Percentiles rank a stretch among this genome's conserved stretches.
These are phyloP conservation scores for Limnephilus marmoratus DNA, from an alignment of 2,888 invertebrate genomes.

Conservation along the genomic window DNA sequence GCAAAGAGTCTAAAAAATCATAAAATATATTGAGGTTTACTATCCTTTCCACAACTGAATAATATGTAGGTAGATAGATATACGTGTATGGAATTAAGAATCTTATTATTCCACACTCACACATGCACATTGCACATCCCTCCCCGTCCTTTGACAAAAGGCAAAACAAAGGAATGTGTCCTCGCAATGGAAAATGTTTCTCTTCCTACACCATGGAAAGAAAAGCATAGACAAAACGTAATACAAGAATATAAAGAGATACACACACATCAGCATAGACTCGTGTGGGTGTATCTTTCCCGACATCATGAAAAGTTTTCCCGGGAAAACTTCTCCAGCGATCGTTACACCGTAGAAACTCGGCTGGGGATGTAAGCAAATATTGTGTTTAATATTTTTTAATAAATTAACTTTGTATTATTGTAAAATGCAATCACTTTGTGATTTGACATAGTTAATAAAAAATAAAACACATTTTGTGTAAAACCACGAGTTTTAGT, in stretches of 20 bases:
- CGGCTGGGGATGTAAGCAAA: background rate
- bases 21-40: background rate
- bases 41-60: background rate
- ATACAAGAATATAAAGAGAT: background rate
- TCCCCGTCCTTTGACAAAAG: conserved; percentile 5
- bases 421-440: too few species aligned
- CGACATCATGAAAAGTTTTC: conserved; percentile 22
- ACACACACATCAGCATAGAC: background rate
- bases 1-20: background rate
- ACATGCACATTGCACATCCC: background rate
- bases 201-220: background rate
- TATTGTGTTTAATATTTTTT: background rate
- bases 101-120: background rate
- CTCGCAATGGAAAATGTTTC: conserved; percentile 13
- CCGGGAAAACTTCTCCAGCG: background rate
- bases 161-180: conserved; percentile 21
- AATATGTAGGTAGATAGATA: too few species aligned
- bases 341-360: conserved; percentile 4
- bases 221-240: conserved; percentile 2
- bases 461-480: too few species aligned
- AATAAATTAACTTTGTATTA: too few species aligned
- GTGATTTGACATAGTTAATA: too few species aligned
- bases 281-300: background rate
- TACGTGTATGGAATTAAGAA: background rate
- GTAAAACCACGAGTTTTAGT: too few species aligned